Evolutionary conservation across 2,888 invertebrate genomes (phyloP), one percentile per base, ranked within the genome.

Genomic region (Uropetala carovei): DNA sequence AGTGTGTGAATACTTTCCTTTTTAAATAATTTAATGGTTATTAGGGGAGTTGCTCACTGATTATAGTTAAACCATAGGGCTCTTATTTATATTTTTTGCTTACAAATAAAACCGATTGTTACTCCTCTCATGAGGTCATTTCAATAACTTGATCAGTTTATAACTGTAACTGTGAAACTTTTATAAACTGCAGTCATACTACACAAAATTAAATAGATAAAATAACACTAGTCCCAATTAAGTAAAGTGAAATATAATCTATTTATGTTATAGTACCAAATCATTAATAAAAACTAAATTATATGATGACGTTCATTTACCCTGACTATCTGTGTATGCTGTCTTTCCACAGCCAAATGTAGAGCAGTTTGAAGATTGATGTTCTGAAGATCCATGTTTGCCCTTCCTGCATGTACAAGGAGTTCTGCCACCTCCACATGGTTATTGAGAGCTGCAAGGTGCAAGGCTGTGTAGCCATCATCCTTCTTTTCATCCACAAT

Each of bases 401-500:
- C 99, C 94, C 98, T 98, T 92, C 99, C 99, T 94, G 97, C 96
- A 92, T 97, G 97, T 13, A 98, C 98, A 93, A 99, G 96, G 93
- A 98, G 96, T 95, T 99, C 99, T 0, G 99, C 99, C 81, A 99
- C 99, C 95, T 99, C 99, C 0, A 99, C 98, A 95, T 99, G 99
- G 95, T 99, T 99, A 95, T 99, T 99, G 60, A 99, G 97, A 0
- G 99, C 99, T 0, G 99, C 99, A 93, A 99, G 96, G 95, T 99
- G 99, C 43, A 99, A 96, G 0, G 99, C 99, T 0, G 99, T 99
- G 95, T 99, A 99, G 0, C 99, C 99, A 94, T 99, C 99, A 95
- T 99, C 99, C 95, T 99, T 99, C 94, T 99, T 99, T 95, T 99
- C 99, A 95, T 99, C 99, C 92, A 99, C 99, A 94, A 99, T 98